Percentiles rank a stretch among this genome's conserved stretches.
phyloP scores from a whole-genome alignment of 2,797 vertebrate species.

The Melanotaenia parkinsoni region DNA sequence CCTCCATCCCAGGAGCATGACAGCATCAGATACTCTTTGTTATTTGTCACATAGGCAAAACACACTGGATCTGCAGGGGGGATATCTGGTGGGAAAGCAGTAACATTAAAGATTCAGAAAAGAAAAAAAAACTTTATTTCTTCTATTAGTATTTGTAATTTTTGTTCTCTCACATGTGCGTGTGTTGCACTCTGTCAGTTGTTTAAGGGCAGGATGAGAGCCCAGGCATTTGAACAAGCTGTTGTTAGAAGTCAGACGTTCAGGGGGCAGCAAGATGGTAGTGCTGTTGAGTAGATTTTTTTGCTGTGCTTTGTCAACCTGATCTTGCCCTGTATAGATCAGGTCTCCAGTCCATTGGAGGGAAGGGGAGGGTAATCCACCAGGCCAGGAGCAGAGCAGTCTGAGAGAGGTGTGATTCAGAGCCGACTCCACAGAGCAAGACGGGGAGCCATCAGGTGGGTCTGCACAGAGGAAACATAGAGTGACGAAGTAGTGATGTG shows the following conservation, averaged over 20 bases:
- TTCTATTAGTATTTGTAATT: too few relatives aligned
- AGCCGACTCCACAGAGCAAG: constrained; percentile 82
- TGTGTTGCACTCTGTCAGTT: constrained; percentile 74
- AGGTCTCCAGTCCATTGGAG: constrained; percentile 82
- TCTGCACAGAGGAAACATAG: constrained; percentile 79
- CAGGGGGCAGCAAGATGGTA: constrained; percentile 77
- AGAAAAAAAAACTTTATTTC: neutral
- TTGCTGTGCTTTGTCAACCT: constrained; percentile 26
- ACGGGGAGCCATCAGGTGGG: constrained; percentile 86
- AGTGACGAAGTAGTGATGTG: constrained; percentile 51
- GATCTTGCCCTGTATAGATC: constrained; percentile 46
- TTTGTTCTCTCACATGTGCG: constrained; percentile 83
- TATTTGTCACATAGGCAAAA: constrained; percentile 79
- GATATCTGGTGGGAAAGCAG: constrained; percentile 76
- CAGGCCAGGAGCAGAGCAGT: constrained; percentile 87
- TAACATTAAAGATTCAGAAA: neutral
- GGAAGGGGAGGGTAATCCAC: constrained; percentile 84
- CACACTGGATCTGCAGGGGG: constrained; percentile 83
- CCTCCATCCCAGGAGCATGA: constrained; percentile 90
- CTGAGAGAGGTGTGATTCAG: constrained; percentile 84
- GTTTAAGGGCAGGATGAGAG: constrained; percentile 78
- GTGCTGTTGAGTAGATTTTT: constrained; percentile 65
- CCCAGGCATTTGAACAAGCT: constrained; percentile 85
- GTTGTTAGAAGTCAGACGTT: constrained; percentile 73
- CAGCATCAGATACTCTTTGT: constrained; percentile 86